Evolutionary conservation across 2,888 invertebrate species (phyloP).

Genomic region (Melolontha melolontha): DNA sequence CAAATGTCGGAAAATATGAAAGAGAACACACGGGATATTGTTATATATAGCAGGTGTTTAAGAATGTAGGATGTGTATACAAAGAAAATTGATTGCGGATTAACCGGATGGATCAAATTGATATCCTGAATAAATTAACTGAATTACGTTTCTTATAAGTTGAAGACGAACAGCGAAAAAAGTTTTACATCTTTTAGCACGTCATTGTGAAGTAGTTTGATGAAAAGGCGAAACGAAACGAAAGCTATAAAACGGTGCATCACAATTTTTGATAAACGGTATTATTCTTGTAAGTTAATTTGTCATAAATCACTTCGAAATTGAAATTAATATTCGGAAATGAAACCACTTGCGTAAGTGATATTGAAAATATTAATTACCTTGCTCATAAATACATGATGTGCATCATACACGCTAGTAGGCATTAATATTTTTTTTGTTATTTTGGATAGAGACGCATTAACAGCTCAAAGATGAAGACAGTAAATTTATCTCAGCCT

Average conservation of each 20-base stretch:
- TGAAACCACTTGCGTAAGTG: too few relatives aligned
- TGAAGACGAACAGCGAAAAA: background rate
- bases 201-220: slow-evolving; percentile 20
- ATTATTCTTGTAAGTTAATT: background rate
- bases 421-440: too few relatives aligned
- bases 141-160: slow-evolving; percentile 2
- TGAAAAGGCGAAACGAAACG: background rate
- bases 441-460: too few relatives aligned
- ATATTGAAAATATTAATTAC: too few relatives aligned
- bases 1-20: slow-evolving; percentile 5
- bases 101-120: slow-evolving; percentile 33
- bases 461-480: too few relatives aligned
- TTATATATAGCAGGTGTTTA: slow-evolving; percentile 27
- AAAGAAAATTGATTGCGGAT: slow-evolving; percentile 24
- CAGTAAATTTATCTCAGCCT: too few relatives aligned
- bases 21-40: slow-evolving; percentile 21
- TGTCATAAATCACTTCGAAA: too few relatives aligned
- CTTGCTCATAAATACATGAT: too few relatives aligned
- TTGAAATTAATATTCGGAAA: too few relatives aligned
- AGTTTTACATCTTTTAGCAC: slow-evolving; percentile 14
- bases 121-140: slow-evolving; percentile 30
- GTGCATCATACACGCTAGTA: too few relatives aligned
- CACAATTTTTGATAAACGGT: background rate
- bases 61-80: slow-evolving; percentile 11
- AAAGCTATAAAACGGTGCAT: background rate